These are phyloP conservation scores for Celastrina argiolus DNA, from an alignment of 2,888 invertebrate genomes.

Conservation along the genomic window DNA sequence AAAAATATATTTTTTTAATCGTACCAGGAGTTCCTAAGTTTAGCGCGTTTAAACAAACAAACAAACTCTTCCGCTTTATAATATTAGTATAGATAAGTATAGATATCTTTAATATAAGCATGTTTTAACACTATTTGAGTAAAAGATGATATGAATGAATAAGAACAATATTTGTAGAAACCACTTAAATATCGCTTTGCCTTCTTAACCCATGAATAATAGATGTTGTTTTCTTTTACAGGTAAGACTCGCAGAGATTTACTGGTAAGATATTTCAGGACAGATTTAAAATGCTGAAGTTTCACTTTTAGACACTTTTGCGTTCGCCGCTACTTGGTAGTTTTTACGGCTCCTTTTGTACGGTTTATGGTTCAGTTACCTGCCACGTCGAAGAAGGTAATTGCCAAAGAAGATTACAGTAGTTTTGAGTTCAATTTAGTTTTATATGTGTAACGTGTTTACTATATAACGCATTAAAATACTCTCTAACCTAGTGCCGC, in stretches of 20 bases:
- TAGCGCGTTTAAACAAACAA: too few relatives aligned
- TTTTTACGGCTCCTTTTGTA: neutral
- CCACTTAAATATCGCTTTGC: slow-evolving; percentile 8
- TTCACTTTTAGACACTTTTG: slow-evolving; percentile 3
- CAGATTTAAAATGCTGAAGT: slow-evolving; percentile 15
- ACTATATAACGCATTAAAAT: too few relatives aligned
- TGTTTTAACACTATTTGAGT: neutral
- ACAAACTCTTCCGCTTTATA: too few relatives aligned
- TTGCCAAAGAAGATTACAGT: neutral
- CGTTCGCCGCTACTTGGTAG: neutral
- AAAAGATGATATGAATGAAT: neutral
- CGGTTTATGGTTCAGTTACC: neutral
- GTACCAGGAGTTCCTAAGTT: too few relatives aligned
- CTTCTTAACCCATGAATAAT: slow-evolving; percentile 23
- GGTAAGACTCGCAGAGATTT: slow-evolving; percentile 42
- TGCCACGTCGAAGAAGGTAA: neutral
- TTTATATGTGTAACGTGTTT: neutral
- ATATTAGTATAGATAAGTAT: too few relatives aligned
- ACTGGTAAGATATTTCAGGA: slow-evolving; percentile 18
- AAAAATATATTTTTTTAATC: too few relatives aligned
- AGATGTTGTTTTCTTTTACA: slow-evolving; percentile 41
- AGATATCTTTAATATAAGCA: neutral
- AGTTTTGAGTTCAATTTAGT: neutral
- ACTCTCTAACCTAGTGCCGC: too few relatives aligned
- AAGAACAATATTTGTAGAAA: neutral